These are phyloP conservation scores for Melanotaenia parkinsoni DNA, from an alignment of 2,797 vertebrate genomes.

Conservation along the genomic window DNA sequence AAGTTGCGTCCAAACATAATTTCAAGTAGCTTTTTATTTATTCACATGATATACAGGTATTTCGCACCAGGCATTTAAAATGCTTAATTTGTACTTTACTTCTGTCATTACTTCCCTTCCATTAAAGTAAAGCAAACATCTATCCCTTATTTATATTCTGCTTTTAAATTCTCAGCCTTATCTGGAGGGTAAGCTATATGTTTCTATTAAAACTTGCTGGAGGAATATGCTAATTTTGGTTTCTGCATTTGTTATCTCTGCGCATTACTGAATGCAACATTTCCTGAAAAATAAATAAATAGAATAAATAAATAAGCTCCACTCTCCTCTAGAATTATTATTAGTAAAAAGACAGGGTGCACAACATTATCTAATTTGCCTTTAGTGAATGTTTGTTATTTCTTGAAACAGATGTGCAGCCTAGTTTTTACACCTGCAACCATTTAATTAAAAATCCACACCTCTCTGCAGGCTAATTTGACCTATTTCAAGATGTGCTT, in stretches of 20 bases:
- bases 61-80: background rate
- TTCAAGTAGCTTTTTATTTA: background rate
- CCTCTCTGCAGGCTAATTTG: constrained; percentile 56
- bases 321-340: constrained; percentile 53
- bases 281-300: background rate
- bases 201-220: background rate
- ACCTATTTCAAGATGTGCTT: constrained; percentile 50
- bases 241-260: constrained; percentile 17
- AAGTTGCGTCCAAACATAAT: background rate
- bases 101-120: constrained; percentile 1
- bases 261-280: constrained; percentile 12
- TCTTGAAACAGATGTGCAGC: constrained; percentile 73
- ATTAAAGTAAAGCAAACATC: constrained; percentile 3
- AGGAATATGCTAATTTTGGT: constrained; percentile 8
- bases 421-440: constrained; percentile 66
- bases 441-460: constrained; percentile 69
- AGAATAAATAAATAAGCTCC: constrained; percentile 4
- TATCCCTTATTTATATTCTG: constrained; percentile 17
- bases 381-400: constrained; percentile 72
- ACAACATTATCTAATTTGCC: constrained; percentile 58
- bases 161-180: constrained; percentile 21
- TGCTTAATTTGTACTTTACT: constrained; percentile 6
- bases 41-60: background rate
- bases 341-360: constrained; percentile 47
- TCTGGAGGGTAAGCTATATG: background rate